Evolutionary conservation across 2,797 vertebrate genomes (phyloP).

Genomic region (Crotalus adamanteus): DNA sequence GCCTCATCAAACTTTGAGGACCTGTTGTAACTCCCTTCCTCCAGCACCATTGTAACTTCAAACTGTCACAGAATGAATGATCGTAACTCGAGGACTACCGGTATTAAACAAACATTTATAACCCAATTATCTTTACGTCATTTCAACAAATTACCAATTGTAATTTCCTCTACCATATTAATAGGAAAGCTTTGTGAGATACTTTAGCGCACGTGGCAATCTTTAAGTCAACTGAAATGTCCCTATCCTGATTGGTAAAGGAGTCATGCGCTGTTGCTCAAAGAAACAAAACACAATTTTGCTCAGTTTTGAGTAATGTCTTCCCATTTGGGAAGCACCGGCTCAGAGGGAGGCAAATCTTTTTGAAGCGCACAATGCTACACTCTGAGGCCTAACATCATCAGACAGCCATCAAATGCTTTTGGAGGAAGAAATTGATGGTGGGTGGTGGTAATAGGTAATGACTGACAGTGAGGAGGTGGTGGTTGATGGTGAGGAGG

Average conservation of each 20-base stretch:
- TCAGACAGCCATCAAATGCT: not conserved
- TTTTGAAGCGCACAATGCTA: not conserved
- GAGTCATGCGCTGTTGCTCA: not conserved
- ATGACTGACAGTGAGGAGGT: not conserved
- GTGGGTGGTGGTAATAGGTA: not conserved
- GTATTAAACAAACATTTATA: not conserved
- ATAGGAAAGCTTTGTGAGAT: not conserved
- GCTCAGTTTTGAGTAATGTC: not conserved
- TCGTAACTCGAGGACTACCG: not conserved
- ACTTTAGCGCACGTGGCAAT: not conserved
- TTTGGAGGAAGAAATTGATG: not conserved
- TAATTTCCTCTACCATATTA: not conserved
- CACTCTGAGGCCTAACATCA: too few species aligned
- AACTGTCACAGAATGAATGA: not conserved
- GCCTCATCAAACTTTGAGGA: not conserved
- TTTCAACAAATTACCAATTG: not conserved
- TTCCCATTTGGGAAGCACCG: not conserved
- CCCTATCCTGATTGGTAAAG: not conserved
- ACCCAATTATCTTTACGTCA: not conserved
- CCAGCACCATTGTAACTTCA: not conserved
- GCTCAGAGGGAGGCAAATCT: not conserved
- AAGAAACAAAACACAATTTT: not conserved
- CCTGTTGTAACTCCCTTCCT: not conserved
- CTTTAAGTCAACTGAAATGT: not conserved
- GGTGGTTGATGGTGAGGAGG: not conserved